phyloP scores from a whole-genome alignment of 1,140 invertebrate species.

The Triops cancriformis region DNA sequence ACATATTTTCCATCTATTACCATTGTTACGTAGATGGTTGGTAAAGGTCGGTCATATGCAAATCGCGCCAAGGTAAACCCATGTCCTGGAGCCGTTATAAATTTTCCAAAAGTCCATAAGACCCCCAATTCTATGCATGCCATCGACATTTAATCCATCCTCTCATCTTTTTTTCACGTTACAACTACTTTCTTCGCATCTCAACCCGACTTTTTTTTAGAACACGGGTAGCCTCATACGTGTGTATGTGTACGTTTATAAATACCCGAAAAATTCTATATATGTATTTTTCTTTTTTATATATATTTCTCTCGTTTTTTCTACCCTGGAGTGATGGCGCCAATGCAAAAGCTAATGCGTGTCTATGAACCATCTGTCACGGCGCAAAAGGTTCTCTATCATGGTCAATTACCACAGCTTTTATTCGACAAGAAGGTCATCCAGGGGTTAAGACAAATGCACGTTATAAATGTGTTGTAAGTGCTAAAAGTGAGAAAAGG shows the following conservation, averaged over 20 bases:
- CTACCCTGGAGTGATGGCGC: not conserved
- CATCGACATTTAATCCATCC: not conserved
- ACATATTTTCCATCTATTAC: too few relatives aligned
- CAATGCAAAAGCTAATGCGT: not conserved
- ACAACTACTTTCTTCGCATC: not conserved
- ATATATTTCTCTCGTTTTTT: not conserved
- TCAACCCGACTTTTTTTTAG: too few relatives aligned
- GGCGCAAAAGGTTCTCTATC: not conserved
- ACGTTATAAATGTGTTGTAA: not conserved
- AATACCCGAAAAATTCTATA: not conserved
- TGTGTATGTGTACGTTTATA: not conserved
- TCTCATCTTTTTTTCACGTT: not conserved
- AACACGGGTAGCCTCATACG: not conserved
- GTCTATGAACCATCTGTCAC: not conserved
- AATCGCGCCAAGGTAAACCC: not conserved
- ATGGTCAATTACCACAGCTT: not conserved
- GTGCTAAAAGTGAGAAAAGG: not conserved
- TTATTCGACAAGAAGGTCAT: conserved; percentile 3
- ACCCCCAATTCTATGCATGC: not conserved
- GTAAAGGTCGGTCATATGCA: not conserved
- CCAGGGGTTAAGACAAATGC: not conserved
- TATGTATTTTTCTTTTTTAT: too few relatives aligned
- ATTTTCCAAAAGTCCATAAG: not conserved
- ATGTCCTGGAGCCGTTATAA: conserved; percentile 4
- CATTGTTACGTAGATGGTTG: not conserved